These are phyloP conservation scores for Hydractinia symbiolongicarpus DNA, from an alignment of 30 jellyfish, hydroid and myxozoan species.

Conservation along the genomic window DNA sequence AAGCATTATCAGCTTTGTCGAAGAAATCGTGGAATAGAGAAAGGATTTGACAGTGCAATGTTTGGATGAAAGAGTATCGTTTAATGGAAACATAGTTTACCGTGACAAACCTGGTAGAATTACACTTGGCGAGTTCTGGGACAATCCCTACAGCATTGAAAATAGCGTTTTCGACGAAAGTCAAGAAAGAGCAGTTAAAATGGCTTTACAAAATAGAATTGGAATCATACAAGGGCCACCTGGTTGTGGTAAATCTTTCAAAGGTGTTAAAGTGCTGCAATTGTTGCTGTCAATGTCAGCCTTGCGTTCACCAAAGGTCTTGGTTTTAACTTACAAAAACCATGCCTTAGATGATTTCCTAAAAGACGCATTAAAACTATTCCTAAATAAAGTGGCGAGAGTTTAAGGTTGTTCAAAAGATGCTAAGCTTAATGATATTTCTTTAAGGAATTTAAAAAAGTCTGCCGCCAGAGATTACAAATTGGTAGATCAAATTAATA, in stretches of 20 bases:
- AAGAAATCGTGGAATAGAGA: slow-evolving; percentile 29
- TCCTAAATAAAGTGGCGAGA: slow-evolving; percentile 10
- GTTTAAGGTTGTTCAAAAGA: slow-evolving; percentile 30
- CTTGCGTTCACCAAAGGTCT: slow-evolving; percentile 34
- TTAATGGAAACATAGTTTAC: neutral
- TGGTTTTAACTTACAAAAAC: slow-evolving; percentile 59
- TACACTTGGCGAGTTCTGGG: neutral
- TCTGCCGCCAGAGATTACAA: neutral
- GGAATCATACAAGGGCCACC: slow-evolving; percentile 84
- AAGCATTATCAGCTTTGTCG: slow-evolving; percentile 29
- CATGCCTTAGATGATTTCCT: slow-evolving; percentile 78
- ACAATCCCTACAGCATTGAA: neutral
- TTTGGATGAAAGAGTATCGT: neutral
- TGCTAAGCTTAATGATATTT: neutral
- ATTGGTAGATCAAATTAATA: slow-evolving; percentile 13
- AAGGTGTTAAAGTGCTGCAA: slow-evolving; percentile 46
- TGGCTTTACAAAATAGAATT: slow-evolving; percentile 23
- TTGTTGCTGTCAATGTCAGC: slow-evolving; percentile 32
- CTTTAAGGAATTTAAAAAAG: neutral
- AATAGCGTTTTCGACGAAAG: slow-evolving; percentile 39
- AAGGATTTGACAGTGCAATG: slow-evolving; percentile 21
- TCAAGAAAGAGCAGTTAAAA: slow-evolving; percentile 43
- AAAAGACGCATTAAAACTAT: slow-evolving; percentile 13
- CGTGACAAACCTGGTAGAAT: neutral
- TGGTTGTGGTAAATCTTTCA: slow-evolving; percentile 61